Evolutionary conservation across 2,113 vertebrate genomes (phyloP), one percentile per base, ranked within the genome.

Genomic region (Misgurnus anguillicaudatus): DNA sequence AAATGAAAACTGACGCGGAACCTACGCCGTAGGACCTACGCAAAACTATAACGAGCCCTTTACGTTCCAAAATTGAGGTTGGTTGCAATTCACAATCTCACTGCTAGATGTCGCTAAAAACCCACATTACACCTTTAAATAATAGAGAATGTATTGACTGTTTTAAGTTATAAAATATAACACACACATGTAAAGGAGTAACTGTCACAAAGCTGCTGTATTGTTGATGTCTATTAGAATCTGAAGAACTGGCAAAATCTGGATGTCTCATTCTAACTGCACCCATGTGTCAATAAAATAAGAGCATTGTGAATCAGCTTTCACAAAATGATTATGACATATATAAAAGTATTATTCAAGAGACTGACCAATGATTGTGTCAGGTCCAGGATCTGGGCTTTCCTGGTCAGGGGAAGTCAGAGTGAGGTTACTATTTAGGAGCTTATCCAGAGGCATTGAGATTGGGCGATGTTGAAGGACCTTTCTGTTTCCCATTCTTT

Each of bases 391-490:
- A 80, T 87, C 90, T 47, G 7, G 85, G 11, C 82, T 89, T 63
- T 77, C 87, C 57, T 45, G 88, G 55, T 90, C 82, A 2, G 93
- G 85, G 64, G 91, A 86, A 74, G 90, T 89, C 78, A 93, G 83
- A 5, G 81, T 90, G 60, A 93, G 87, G 70, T 90, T 87, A 5
- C 91, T 91, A 62, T 96, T 91, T 9, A 99, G 91, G 6, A 92
- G 92, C 31, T 90, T 95, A 82, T 98, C 98, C 81, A 96, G 90
- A 0, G 97, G 97, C 96, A 98, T 95, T 9, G 98, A 99, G 4
- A 90, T 90, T 0, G 97, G 97, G 21, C 97, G 95, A 0, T 91
- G 91, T 85, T 94, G 95, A 75, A 93, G n/a, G 9, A 85, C 80
- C 47, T 82, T 78, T 61, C 89, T 85, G 8, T 88, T 77, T 60